A percentile compares a stretch with the other conserved stretches of the same genome.
phyloP scores from a whole-genome alignment of 2,113 vertebrate species.

The Psilopsiagon aurifrons region DNA sequence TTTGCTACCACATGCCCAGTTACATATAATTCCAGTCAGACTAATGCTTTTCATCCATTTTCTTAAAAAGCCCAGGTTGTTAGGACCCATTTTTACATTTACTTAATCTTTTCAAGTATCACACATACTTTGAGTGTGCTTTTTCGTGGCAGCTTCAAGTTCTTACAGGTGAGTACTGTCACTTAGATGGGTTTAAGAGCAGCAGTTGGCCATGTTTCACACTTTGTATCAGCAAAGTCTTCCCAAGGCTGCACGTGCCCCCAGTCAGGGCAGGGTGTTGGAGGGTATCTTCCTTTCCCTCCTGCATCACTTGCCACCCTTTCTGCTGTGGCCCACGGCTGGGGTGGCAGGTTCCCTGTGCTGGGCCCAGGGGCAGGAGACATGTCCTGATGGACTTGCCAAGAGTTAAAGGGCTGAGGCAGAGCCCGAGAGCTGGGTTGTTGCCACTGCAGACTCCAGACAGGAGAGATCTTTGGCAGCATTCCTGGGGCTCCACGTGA shows the following conservation, averaged over 20 bases:
- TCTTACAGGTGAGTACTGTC: not conserved
- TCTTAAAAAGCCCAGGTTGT: not conserved
- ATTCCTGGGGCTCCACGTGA: not conserved
- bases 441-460: not conserved
- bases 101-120: not conserved
- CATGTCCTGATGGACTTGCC: not conserved
- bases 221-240: not conserved
- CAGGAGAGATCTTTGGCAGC: conserved; percentile 9
- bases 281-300: not conserved
- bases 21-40: not conserved
- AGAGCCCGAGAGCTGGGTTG: not conserved
- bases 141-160: not conserved
- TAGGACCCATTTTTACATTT: not conserved
- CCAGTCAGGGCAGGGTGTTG: fast-evolving
- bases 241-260: not conserved
- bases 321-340: fast-evolving
- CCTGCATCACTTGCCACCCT: not conserved
- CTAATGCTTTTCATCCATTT: not conserved
- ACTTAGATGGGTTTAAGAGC: not conserved
- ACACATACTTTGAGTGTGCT: not conserved
- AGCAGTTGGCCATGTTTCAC: fast-evolving
- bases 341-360: not conserved
- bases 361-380: fast-evolving
- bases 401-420: not conserved
- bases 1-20: not conserved